A percentile compares a stretch with the other conserved stretches of the same genome.
These are phyloP conservation scores for Origma solitaria DNA, from an alignment of 2,113 vertebrate species.

Conservation along the genomic window DNA sequence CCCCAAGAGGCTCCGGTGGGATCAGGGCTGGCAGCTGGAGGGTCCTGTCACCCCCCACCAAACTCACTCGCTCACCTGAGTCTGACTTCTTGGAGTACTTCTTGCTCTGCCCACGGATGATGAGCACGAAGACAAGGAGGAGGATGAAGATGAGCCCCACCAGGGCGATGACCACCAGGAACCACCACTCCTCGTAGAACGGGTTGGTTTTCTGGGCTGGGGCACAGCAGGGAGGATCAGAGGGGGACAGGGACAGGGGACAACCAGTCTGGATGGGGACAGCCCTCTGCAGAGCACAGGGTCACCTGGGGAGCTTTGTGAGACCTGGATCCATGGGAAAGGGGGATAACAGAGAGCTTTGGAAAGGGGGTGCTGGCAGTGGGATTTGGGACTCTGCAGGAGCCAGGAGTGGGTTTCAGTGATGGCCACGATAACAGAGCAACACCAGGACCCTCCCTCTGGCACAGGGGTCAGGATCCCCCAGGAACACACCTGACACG, in stretches of 20 bases:
- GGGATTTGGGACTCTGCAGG: neutral
- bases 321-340: fast-evolving
- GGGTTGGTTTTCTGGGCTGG: slow-evolving; percentile 91
- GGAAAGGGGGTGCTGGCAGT: neutral
- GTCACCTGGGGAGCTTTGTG: neutral
- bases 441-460: neutral
- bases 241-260: fast-evolving
- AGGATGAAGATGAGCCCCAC: slow-evolving; percentile 97
- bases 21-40: neutral
- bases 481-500: slow-evolving; percentile 75
- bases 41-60: neutral
- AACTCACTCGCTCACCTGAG: slow-evolving; percentile 72
- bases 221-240: slow-evolving; percentile 15
- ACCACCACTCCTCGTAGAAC: slow-evolving; percentile 98
- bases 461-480: neutral
- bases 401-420: neutral
- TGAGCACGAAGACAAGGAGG: slow-evolving; percentile 92
- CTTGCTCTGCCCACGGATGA: slow-evolving; percentile 95
- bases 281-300: neutral
- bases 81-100: slow-evolving; percentile 95
- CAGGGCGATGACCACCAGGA: slow-evolving; percentile 92
- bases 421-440: neutral
- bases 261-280: neutral
- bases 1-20: fast-evolving
- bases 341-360: neutral